phyloP scores from a whole-genome alignment of 2,113 vertebrate genomes.

The Cyprichromis sp. region DNA sequence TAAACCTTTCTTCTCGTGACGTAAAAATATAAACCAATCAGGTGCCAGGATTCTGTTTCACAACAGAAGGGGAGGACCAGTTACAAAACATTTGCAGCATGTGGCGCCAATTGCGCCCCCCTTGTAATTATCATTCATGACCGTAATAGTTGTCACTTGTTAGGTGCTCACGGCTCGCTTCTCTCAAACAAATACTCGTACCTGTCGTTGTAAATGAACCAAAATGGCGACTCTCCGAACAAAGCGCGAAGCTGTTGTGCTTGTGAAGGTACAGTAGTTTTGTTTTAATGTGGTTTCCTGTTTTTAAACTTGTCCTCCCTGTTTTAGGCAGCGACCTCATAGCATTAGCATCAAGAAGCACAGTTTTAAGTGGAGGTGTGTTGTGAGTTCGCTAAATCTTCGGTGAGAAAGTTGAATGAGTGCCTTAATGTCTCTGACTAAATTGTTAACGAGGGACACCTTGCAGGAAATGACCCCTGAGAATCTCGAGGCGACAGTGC shows the following conservation, averaged over 20 bases:
- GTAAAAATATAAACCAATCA: not conserved
- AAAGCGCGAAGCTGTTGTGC: not conserved
- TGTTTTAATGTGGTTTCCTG: not conserved
- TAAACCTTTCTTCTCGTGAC: not conserved
- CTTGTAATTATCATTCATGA: fast-evolving
- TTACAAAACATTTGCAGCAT: constrained; percentile 32
- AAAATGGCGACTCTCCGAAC: not conserved
- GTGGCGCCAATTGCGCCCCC: constrained; percentile 17
- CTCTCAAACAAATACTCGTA: fast-evolving
- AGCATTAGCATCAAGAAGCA: not conserved
- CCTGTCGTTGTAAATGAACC: fast-evolving
- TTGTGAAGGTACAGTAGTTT: not conserved
- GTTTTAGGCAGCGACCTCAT: not conserved
- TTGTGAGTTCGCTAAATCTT: not conserved
- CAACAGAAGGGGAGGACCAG: not conserved
- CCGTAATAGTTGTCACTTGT: fast-evolving
- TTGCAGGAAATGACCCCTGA: constrained; percentile 4
- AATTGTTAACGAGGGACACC: not conserved
- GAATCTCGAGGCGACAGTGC: not conserved
- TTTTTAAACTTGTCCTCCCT: not conserved
- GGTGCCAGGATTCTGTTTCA: not conserved
- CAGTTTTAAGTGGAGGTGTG: not conserved
- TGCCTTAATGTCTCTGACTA: too few relatives aligned
- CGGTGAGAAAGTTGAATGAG: not conserved
- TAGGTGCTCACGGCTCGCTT: not conserved